phyloP scores from a whole-genome alignment of 2,113 vertebrate genomes.

The Megaceryle torquata region DNA sequence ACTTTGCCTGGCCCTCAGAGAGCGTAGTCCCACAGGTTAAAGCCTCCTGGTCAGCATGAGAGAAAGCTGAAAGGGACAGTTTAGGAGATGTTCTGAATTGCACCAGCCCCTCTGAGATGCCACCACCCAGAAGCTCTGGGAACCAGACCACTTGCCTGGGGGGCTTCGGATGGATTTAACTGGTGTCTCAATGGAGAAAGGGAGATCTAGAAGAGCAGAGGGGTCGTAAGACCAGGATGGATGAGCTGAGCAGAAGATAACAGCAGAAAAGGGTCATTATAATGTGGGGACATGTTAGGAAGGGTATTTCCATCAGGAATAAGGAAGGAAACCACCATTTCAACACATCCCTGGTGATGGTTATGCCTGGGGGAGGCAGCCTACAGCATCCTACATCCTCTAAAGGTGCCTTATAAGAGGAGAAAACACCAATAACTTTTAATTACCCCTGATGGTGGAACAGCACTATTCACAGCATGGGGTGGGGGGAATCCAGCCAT shows the following conservation, averaged over 20 bases:
- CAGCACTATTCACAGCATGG: background rate
- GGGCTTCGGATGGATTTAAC: background rate
- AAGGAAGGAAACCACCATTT: background rate
- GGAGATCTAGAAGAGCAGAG: background rate
- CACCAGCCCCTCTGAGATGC: background rate
- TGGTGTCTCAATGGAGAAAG: background rate
- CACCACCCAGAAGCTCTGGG: background rate
- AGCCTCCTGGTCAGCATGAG: background rate
- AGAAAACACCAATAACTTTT: background rate
- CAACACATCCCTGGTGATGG: background rate
- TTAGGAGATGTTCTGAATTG: background rate
- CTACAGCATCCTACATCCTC: background rate
- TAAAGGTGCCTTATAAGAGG: background rate
- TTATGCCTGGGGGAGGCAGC: background rate
- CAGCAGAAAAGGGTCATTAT: accelerated
- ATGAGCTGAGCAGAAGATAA: background rate
- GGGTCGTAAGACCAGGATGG: accelerated
- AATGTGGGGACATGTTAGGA: background rate
- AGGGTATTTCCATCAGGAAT: background rate
- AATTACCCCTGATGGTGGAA: background rate
- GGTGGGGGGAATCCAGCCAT: background rate
- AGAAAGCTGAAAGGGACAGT: background rate
- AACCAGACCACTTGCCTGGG: background rate
- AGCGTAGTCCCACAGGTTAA: background rate
- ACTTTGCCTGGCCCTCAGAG: background rate